These are phyloP conservation scores for Aethes cnicana DNA, from an alignment of 2,888 invertebrate species.

Conservation along the genomic window DNA sequence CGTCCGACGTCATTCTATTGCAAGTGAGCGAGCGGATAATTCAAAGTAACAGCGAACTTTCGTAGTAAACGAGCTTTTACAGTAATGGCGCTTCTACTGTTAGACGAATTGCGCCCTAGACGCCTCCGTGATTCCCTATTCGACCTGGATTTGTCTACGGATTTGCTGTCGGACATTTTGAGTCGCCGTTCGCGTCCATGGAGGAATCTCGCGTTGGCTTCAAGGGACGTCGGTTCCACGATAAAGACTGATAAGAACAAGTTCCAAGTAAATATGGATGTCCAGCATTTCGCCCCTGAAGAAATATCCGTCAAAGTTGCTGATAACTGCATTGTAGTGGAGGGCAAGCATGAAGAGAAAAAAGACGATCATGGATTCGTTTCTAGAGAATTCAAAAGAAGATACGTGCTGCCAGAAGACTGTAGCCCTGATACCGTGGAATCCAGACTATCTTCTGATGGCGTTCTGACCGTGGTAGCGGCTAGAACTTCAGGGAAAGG, in stretches of 20 bases:
- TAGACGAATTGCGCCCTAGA: conserved; percentile 56
- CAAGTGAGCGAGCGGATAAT: conserved; percentile 17
- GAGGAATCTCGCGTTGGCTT: conserved; percentile 64
- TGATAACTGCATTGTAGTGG: conserved; percentile 86
- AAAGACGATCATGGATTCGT: conserved; percentile 88
- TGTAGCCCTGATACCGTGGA: conserved; percentile 87
- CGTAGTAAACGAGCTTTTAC: background rate
- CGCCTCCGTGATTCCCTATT: conserved; percentile 66
- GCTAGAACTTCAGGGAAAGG: conserved; percentile 64
- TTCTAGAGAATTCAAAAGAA: conserved; percentile 88
- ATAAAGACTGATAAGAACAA: conserved; percentile 80
- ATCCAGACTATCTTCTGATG: conserved; percentile 89
- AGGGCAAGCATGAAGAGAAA: conserved; percentile 91
- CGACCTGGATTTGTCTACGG: conserved; percentile 64
- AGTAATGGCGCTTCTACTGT: conserved; percentile 65
- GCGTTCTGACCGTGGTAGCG: conserved; percentile 86
- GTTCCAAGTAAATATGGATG: conserved; percentile 88
- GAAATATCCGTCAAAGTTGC: conserved; percentile 89
- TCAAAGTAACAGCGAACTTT: background rate
- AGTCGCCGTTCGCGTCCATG: conserved; percentile 64
- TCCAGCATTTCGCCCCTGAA: conserved; percentile 89
- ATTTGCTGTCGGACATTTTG: conserved; percentile 61
- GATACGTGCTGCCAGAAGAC: conserved; percentile 88
- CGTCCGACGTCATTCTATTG: conserved; percentile 23
- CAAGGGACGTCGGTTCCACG: conserved; percentile 77